phyloP scores from a whole-genome alignment of 1,140 invertebrate genomes.

The Bombus huntii region DNA sequence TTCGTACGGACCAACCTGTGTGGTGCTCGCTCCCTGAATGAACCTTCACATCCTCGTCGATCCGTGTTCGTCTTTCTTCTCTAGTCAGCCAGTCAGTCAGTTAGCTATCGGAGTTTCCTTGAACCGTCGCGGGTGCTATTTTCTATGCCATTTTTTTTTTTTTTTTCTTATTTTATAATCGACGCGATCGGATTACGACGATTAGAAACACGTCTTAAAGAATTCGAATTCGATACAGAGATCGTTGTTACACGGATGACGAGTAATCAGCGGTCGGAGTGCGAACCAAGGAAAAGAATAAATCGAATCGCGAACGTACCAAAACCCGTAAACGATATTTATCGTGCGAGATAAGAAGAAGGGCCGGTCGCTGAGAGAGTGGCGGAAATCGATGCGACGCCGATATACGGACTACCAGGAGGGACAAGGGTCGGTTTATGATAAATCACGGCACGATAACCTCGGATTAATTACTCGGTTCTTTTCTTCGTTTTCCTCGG shows the following conservation, averaged over 20 bases:
- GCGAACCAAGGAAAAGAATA: neutral
- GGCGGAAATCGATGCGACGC: conserved; percentile 11
- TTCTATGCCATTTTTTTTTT: neutral
- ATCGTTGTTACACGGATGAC: too few relatives aligned
- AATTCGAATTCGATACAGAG: neutral
- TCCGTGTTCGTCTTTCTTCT: conserved; percentile 61
- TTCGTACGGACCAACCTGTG: conserved; percentile 73
- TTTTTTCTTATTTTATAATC: neutral
- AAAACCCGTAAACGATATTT: neutral
- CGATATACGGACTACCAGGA: neutral
- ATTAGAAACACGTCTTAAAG: neutral
- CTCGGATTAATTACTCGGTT: conserved; percentile 56
- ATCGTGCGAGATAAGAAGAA: neutral
- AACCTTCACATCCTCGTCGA: conserved; percentile 46
- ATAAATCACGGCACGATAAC: conserved; percentile 59
- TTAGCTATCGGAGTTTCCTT: conserved; percentile 63
- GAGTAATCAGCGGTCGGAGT: neutral
- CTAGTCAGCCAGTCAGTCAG: conserved; percentile 51
- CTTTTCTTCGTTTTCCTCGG: neutral
- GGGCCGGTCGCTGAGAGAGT: neutral
- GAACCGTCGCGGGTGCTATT: conserved; percentile 54
- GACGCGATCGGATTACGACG: neutral
- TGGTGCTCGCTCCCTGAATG: conserved; percentile 42
- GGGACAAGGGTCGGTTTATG: conserved; percentile 19
- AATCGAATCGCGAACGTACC: neutral